Conservation (phyloP, 2,888 invertebrate species). For the Euphydryas editha region DNA sequence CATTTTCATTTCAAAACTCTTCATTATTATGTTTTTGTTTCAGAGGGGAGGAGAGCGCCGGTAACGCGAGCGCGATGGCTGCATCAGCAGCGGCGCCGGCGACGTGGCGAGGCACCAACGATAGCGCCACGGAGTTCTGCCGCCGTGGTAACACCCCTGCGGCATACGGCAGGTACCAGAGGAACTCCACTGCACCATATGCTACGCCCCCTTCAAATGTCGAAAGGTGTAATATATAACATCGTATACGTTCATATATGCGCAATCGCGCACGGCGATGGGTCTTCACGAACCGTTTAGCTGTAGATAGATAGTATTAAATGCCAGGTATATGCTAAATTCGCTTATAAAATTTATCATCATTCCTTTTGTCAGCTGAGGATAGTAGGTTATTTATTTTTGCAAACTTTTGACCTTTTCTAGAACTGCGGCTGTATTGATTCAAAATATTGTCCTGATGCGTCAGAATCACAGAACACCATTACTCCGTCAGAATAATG, state of each 20-base stretch:
- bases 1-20: background rate
- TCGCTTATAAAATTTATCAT: background rate
- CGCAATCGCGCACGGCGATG: conserved; percentile 13
- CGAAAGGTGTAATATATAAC: conserved; percentile 60
- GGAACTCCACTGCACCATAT: conserved; percentile 74
- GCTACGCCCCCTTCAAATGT: conserved; percentile 76
- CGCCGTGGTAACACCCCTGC: conserved; percentile 80
- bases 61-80: conserved; percentile 74
- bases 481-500: no score
- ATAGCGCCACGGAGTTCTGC: conserved; percentile 77
- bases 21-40: conserved; percentile 22
- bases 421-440: no score
- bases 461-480: no score
- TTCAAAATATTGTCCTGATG: no score
- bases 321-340: conserved; percentile 7
- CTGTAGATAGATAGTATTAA: background rate
- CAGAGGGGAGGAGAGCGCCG: conserved; percentile 76
- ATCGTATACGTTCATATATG: conserved; percentile 12
- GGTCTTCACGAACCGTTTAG: background rate
- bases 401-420: no score
- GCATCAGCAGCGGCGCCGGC: conserved; percentile 78
- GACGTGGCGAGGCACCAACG: conserved; percentile 79
- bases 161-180: conserved; percentile 84
- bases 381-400: background rate
- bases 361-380: background rate